phyloP scores from a whole-genome alignment of 1,140 invertebrate species.

The Drosophila gunungcola region DNA sequence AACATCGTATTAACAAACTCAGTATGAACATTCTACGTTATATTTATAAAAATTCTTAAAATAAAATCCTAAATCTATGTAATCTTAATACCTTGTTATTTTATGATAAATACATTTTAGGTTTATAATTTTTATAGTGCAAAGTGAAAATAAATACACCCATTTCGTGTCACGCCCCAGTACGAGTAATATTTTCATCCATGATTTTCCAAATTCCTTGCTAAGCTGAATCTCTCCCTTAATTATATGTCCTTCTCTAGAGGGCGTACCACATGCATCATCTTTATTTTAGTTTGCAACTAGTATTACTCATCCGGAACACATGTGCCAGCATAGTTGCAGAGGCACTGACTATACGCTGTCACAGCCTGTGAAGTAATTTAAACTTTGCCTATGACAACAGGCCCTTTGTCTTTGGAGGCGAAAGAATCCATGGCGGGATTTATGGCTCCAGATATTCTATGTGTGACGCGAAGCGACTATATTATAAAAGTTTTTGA shows the following conservation, averaged over 20 bases:
- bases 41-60: no score
- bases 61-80: no score
- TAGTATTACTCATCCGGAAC: constrained; percentile 59
- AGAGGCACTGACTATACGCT: constrained; percentile 14
- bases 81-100: no score
- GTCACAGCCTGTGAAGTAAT: constrained; percentile 77
- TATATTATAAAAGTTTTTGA: constrained; percentile 81
- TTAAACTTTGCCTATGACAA: constrained; percentile 70
- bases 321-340: constrained; percentile 50
- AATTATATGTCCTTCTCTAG: constrained; percentile 24
- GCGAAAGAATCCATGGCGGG: constrained; percentile 27
- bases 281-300: constrained; percentile 60
- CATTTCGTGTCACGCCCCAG: constrained; percentile 6
- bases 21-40: no score
- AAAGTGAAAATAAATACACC: no score
- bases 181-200: not conserved
- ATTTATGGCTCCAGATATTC: constrained; percentile 65
- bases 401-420: constrained; percentile 33
- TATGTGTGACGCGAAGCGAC: constrained; percentile 56
- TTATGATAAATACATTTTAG: no score
- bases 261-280: constrained; percentile 39
- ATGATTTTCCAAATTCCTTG: no score
- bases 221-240: not conserved
- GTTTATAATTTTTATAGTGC: no score
- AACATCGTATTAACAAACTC: no score